A percentile compares a stretch with the other conserved stretches of the same genome.
These are phyloP conservation scores for Condylura cristata DNA, from an alignment of 2,113 vertebrate genomes.

Conservation along the genomic window DNA sequence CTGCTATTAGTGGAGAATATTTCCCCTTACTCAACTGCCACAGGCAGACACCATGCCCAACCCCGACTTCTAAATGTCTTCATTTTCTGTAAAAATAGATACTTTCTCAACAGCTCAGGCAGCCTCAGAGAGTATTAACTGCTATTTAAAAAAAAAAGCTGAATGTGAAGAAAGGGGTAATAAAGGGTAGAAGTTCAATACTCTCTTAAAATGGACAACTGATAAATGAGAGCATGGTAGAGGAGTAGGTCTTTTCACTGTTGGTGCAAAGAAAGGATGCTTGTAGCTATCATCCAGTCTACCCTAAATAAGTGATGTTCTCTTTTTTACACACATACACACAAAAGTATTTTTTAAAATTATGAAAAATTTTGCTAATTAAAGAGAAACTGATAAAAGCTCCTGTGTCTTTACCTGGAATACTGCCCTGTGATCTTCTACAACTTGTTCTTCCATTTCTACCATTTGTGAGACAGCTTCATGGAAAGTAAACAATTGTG, in stretches of 20 bases:
- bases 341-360: not conserved
- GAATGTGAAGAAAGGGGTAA: not conserved
- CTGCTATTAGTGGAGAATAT: not conserved
- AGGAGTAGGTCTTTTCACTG: not conserved
- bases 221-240: not conserved
- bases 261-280: not conserved
- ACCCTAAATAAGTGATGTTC: not conserved
- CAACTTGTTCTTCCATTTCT: constrained; percentile 99
- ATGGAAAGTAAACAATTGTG: constrained; percentile 97
- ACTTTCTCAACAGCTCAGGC: not conserved
- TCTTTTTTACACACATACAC: not conserved
- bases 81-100: not conserved
- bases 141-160: not conserved
- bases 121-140: not conserved
- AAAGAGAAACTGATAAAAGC: not conserved
- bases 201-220: constrained; percentile 5
- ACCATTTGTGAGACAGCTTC: constrained; percentile 99
- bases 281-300: not conserved
- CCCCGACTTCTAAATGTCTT: not conserved
- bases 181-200: not conserved
- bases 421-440: constrained; percentile 96
- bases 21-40: not conserved
- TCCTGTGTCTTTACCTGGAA: constrained; percentile 91
- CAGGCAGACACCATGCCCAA: not conserved
- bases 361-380: not conserved